Base-by-base conservation (phyloP, 2,888 invertebrate species). In the Rhogogaster chlorosoma region DNA sequence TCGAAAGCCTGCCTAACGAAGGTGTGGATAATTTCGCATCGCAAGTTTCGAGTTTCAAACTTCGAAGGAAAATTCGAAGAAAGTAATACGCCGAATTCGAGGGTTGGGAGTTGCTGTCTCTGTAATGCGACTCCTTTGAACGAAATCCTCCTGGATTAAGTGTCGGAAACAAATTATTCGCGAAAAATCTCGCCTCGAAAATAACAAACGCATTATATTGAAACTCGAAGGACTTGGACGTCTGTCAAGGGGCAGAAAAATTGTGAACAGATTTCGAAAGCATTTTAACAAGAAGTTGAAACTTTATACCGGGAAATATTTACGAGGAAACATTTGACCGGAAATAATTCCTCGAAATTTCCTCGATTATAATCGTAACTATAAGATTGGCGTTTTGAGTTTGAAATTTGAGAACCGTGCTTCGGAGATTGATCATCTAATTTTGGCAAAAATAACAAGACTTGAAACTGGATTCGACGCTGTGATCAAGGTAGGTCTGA, bases 1-100 rank as follows among this genome's bases (percentile, higher is more conserved):
- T 1, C 10, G 22, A 36, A 12, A 22, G 29, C 71, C 22, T 29
- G 18, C 53, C 15, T 29, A 49, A 77, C 29, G 29, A 32, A 77
- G 75, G 49, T 9, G 29, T 18, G 18, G 10, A 32, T 53, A 77
- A 49, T 77, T 53, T 42, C 49, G n/a, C 26, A 18, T 53, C 2
- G 18, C 9, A 32, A 77, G 77, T 32, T 53, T 53, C 49, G 29
- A 77, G 32, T 77, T 77, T 53, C 71, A 73, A 22, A 9, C 49
- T 49, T 12, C 32, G 4, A 53, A 18, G 3, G 53, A 29, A 71
- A 22, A 71, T 71, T 10, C 42, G 71, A 71, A 71, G 38, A 22
- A 9, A 38, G 22, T 12, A 42, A 42, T 15, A 38, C 26, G 18
- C 38, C 42, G n/a, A 73, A 73, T 18, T 15, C 15, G 12, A 22